These are phyloP conservation scores for Coregonus ussuriensis DNA, from an alignment of 2,797 vertebrate species.

Conservation along the genomic window DNA sequence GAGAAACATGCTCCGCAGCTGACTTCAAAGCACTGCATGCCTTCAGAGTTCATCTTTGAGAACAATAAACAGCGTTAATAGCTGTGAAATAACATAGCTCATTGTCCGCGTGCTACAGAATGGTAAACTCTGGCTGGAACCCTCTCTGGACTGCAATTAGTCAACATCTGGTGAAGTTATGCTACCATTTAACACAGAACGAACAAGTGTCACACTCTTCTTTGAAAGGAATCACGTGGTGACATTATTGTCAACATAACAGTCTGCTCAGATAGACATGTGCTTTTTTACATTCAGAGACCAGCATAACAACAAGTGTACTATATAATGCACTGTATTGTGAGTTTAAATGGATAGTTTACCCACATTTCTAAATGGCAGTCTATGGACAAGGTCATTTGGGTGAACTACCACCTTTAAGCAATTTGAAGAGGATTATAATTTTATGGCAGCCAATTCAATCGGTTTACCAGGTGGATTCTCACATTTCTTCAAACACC, in stretches of 20 bases:
- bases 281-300: background rate
- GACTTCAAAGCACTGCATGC: conserved; percentile 41
- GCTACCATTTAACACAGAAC: conserved; percentile 16
- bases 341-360: background rate
- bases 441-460: background rate
- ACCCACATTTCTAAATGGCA: no score
- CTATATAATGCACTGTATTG: conserved; percentile 3
- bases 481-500: background rate
- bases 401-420: no score
- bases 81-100: conserved; percentile 26
- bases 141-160: conserved; percentile 61
- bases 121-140: conserved; percentile 7
- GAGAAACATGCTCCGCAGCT: conserved; percentile 35
- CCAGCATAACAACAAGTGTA: conserved; percentile 6
- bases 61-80: conserved; percentile 45
- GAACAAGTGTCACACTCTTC: conserved; percentile 41
- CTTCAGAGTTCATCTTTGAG: conserved; percentile 30
- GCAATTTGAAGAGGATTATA: no score
- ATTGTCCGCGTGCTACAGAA: conserved; percentile 24
- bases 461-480: background rate
- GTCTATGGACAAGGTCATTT: no score
- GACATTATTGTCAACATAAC: background rate
- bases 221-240: background rate
- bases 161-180: conserved; percentile 56
- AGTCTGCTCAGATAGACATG: background rate